Evolutionary conservation across 2,113 vertebrate genomes (phyloP), one percentile per base, ranked within the genome.

Genomic region (Semnopithecus entellus): DNA sequence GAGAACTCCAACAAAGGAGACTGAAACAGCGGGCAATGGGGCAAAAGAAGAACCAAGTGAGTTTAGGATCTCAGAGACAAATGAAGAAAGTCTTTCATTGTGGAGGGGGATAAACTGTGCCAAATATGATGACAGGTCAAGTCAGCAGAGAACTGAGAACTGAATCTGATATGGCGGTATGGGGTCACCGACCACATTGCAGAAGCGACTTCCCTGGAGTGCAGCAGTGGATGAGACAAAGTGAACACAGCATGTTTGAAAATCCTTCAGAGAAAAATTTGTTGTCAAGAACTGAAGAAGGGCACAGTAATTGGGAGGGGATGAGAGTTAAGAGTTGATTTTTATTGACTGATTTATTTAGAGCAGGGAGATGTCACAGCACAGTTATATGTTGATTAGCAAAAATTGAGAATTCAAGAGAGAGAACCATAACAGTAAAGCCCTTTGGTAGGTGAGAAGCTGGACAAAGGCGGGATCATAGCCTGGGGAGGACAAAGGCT

Each of bases 401-500:
- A 48, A 40, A 30, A 45, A 35, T 25, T 2, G 40, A 22, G 0
- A 40, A 27, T 7, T 23, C 32, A 35, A 40, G 68, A 76, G 23
- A 45, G 3, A 32, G 20, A 38, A 16, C 0, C n/a, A 11, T 0
- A 48, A 16, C 17, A 73, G 14, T 0, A 14, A 59, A 43, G 35
- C 16, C 16, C 18, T 27, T 52, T 0, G 1, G 40, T 17, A 30
- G 45, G 18, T 18, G 11, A 11, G 35, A 7, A 10, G 73, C 38
- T n/a, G 7, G 84, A 2, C 30, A n/a, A 8, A 3, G 70, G 48
- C 0, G 1, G 55, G 23, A 32, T 5, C 9, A 32, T 6, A 76
- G 32, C 27, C 10, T 22, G 0, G 12, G 17, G 35, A 35, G 35
- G 64, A 59, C 12, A 48, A 2, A 5, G 40, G 30, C 27, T 23